Evolutionary conservation across 1,140 invertebrate species (phyloP).

Genomic region (Aphidius gifuensis): DNA sequence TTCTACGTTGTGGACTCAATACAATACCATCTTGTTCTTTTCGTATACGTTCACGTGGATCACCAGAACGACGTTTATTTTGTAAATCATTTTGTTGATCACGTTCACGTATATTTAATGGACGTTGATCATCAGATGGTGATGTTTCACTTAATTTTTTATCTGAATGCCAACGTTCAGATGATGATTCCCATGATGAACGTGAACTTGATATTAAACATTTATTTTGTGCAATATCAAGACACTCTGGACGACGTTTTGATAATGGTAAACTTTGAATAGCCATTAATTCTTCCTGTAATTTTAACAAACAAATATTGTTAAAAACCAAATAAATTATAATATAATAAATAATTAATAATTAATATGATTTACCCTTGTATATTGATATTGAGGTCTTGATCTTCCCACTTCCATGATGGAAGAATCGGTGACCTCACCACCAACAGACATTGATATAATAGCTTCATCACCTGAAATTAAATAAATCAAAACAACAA

Average conservation of each 20-base stretch:
- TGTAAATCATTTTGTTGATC: constrained; percentile 37
- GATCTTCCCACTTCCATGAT: constrained; percentile 52
- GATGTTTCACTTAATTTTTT: constrained; percentile 62
- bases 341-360: too few species aligned
- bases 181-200: constrained; percentile 59
- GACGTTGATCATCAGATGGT: constrained; percentile 55
- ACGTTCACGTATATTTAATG: constrained; percentile 40
- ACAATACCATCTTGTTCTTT: constrained; percentile 82
- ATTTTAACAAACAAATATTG: constrained; percentile 13
- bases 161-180: constrained; percentile 59
- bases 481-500: constrained; percentile 21
- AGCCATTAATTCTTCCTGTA: constrained; percentile 61
- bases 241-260: constrained; percentile 58
- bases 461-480: constrained; percentile 51
- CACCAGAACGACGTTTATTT: constrained; percentile 61
- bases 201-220: constrained; percentile 47
- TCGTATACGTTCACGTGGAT: constrained; percentile 74
- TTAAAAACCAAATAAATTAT: too few species aligned
- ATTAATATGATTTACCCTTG: constrained; percentile 37
- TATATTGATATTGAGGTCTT: constrained; percentile 51
- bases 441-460: constrained; percentile 52
- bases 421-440: constrained; percentile 52
- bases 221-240: constrained; percentile 60
- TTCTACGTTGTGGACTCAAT: constrained; percentile 75
- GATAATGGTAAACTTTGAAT: constrained; percentile 60